Evolutionary conservation across 2,113 vertebrate genomes (phyloP).

Genomic region (Campylorhamphus procurvoides): DNA sequence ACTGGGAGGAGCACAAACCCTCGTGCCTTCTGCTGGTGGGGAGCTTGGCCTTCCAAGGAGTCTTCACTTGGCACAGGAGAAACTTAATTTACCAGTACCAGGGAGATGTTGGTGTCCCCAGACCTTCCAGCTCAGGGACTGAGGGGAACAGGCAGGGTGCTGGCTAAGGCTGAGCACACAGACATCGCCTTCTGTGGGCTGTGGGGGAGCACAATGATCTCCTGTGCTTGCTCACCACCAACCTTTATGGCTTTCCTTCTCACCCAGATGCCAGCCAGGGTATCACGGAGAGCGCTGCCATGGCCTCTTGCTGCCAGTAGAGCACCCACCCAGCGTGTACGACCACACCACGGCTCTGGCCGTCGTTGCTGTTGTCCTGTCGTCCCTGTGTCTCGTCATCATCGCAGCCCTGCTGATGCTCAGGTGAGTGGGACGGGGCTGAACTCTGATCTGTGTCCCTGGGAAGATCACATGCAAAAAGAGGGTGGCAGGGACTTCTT

Average conservation of each 20-base stretch:
- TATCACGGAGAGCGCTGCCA: slow-evolving; percentile 91
- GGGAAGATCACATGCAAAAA: rapidly evolving
- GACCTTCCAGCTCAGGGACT: background rate
- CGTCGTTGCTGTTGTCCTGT: slow-evolving; percentile 90
- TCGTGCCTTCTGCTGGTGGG: background rate
- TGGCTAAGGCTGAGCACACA: background rate
- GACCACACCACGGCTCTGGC: slow-evolving; percentile 91
- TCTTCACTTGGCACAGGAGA: background rate
- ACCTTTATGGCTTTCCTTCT: background rate
- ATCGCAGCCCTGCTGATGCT: slow-evolving; percentile 90
- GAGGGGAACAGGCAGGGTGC: background rate
- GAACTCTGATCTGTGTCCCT: rapidly evolving
- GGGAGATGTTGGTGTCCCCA: background rate
- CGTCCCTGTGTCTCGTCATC: slow-evolving; percentile 90
- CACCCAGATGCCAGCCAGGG: slow-evolving; percentile 78
- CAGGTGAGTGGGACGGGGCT: slow-evolving; percentile 73
- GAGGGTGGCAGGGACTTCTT: background rate
- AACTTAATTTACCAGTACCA: background rate
- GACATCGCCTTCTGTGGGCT: background rate
- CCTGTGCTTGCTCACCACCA: background rate
- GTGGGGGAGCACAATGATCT: background rate
- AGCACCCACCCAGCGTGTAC: slow-evolving; percentile 79
- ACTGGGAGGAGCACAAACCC: background rate
- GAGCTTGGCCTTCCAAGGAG: background rate
- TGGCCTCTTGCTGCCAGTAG: slow-evolving; percentile 82